A percentile compares a stretch with the other conserved stretches of the same genome.
Evolutionary conservation across 2,888 invertebrate species (phyloP).

Genomic region (Ashinkailepas kermadecensis): DNA sequence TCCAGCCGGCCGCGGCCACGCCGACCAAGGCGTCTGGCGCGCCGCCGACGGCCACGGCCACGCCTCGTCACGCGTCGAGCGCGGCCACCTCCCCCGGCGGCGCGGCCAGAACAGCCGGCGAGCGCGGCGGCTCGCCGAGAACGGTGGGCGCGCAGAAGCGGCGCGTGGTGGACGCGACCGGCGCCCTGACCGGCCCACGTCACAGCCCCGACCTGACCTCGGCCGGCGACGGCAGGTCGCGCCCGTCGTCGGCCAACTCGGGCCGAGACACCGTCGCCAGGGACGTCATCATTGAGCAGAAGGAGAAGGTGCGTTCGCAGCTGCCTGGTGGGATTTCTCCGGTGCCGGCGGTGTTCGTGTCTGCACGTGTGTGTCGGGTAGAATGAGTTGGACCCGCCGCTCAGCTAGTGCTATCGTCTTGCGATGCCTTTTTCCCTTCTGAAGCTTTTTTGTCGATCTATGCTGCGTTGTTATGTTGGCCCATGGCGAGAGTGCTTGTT

Average conservation of each 20-base stretch:
- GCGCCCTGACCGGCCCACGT: not conserved
- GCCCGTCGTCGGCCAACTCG: not conserved
- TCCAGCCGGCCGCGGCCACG: not conserved
- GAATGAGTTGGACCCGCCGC: not conserved
- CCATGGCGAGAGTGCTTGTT: too few relatives aligned
- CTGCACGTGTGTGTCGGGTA: not conserved
- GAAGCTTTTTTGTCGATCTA: too few relatives aligned
- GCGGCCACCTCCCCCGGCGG: not conserved
- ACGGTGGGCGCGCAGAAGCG: not conserved
- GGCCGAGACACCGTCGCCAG: not conserved
- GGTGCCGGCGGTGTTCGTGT: not conserved
- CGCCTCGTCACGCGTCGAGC: not conserved
- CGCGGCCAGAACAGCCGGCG: not conserved
- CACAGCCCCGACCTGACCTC: not conserved
- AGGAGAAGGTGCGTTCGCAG: not conserved
- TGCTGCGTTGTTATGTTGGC: too few relatives aligned
- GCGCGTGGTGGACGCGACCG: not conserved
- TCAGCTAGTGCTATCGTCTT: not conserved
- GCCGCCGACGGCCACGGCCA: not conserved
- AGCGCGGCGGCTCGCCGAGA: not conserved
- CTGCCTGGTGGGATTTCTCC: not conserved
- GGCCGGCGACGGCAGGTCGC: not conserved
- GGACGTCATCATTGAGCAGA: not conserved
- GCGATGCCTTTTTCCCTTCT: too few relatives aligned
- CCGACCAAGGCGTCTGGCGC: not conserved